Evolutionary conservation across 2,113 vertebrate genomes (phyloP).

Genomic region (Eulemur macaco): DNA sequence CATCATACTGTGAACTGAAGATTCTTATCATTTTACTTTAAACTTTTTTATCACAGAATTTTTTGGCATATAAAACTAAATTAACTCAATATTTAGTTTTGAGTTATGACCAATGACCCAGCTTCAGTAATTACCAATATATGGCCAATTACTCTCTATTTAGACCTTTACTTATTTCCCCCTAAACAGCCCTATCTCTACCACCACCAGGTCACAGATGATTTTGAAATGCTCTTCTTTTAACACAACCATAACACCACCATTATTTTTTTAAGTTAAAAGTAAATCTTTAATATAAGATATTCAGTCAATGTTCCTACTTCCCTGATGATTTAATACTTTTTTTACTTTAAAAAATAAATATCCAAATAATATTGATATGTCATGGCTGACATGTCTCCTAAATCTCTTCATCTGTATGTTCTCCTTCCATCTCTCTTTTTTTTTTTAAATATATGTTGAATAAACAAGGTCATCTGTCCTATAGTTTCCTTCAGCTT

Average conservation of each 20-base stretch:
- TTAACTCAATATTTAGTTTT: no score
- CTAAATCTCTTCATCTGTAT: background rate
- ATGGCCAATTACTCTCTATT: background rate
- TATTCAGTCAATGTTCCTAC: background rate
- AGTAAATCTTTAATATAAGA: background rate
- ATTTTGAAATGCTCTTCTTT: background rate
- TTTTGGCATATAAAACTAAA: no score
- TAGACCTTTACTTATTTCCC: background rate
- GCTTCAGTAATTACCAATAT: background rate
- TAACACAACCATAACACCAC: background rate
- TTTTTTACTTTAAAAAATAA: background rate
- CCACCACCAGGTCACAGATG: background rate
- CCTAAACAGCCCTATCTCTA: background rate
- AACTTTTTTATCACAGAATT: no score
- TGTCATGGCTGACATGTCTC: background rate
- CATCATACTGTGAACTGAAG: no score
- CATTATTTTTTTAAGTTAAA: background rate
- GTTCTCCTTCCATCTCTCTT: background rate
- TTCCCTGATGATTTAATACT: background rate
- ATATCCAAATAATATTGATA: background rate
- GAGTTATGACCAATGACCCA: background rate
- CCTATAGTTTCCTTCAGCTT: background rate
- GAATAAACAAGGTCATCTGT: background rate
- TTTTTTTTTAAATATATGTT: background rate
- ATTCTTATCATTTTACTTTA: no score